These are phyloP conservation scores for Saccopteryx bilineata DNA, from an alignment of 2,113 vertebrate genomes.

Conservation along the genomic window DNA sequence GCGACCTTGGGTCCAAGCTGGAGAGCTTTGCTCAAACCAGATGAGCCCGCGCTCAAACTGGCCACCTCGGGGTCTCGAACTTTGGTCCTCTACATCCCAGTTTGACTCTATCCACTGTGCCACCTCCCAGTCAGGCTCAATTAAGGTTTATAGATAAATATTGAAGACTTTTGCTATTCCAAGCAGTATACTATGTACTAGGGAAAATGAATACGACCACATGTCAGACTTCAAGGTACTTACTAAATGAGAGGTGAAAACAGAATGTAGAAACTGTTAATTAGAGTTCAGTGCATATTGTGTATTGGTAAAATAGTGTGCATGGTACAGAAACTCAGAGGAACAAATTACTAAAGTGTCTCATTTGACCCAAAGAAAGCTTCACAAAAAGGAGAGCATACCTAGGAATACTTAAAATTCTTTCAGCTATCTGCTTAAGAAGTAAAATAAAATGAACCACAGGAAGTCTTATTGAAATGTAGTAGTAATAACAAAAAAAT, in stretches of 20 bases:
- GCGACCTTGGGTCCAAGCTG: too few species aligned
- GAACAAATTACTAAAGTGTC: not conserved
- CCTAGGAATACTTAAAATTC: slow-evolving; percentile 22
- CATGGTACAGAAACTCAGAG: not conserved
- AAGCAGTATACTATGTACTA: not conserved
- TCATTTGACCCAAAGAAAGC: not conserved
- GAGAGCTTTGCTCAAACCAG: too few species aligned
- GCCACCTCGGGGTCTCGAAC: too few species aligned
- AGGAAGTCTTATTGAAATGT: not conserved
- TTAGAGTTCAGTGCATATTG: not conserved
- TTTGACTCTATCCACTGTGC: too few species aligned
- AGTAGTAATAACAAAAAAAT: not conserved
- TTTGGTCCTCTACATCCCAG: too few species aligned
- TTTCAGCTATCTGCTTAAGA: not conserved
- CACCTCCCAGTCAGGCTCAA: not conserved
- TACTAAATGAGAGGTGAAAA: not conserved
- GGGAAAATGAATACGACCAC: not conserved
- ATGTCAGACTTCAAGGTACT: not conserved
- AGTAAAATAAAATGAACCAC: not conserved
- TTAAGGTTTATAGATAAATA: not conserved
- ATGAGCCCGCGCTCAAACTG: too few species aligned
- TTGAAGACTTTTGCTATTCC: not conserved
- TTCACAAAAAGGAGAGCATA: not conserved
- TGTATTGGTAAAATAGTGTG: not conserved
- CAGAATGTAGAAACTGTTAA: not conserved